Evolutionary conservation across 2,797 vertebrate species (phyloP), one percentile per base, ranked within the genome.

Genomic region (Nannoperca obscura): DNA sequence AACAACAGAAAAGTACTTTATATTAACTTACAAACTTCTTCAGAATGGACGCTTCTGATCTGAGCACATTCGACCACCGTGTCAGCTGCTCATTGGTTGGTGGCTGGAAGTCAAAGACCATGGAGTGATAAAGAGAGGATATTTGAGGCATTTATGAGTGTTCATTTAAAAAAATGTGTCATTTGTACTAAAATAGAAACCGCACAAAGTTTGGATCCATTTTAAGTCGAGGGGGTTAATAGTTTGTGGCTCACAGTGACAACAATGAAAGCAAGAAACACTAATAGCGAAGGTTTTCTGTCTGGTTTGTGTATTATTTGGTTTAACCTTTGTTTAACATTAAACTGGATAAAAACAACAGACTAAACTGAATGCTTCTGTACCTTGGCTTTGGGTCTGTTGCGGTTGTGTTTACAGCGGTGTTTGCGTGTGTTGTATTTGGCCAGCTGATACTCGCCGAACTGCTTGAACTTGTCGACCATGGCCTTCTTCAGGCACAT

Each of bases 381-480:
- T 87, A 94, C 94, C 94, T 91, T 82, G 42, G 5, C 14, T 67
- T 90, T 89, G 19, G 0, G 15, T 32, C 4, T 82, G 11, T 85
- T 92, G 50, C 60, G 64, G 71, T 17, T 90, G 92, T 92, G 93
- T 89, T 97, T 97, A 30, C 96, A 95, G 47, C 95, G 94, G 47
- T 97, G 96, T 78, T 95, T 96, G 57, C 96, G 94, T 0, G 95
- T 95, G 87, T 97, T 97, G 91, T 98, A 98, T 71, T 98, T 98
- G 46, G 96, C 96, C 90, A 98, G 90, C 70, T 98, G 97, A 88
- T 97, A 97, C 86, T 97, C 96, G 36, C 78, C 95, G 86, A 98
- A 98, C 88, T 97, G 91, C 84, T 95, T 95, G 88, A 98, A 98
- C 86, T 97, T 97, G 80, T 97, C 95, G 0, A 76, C 81, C 91